phyloP scores from a whole-genome alignment of 1,140 invertebrate species.

The Grapholita molesta region DNA sequence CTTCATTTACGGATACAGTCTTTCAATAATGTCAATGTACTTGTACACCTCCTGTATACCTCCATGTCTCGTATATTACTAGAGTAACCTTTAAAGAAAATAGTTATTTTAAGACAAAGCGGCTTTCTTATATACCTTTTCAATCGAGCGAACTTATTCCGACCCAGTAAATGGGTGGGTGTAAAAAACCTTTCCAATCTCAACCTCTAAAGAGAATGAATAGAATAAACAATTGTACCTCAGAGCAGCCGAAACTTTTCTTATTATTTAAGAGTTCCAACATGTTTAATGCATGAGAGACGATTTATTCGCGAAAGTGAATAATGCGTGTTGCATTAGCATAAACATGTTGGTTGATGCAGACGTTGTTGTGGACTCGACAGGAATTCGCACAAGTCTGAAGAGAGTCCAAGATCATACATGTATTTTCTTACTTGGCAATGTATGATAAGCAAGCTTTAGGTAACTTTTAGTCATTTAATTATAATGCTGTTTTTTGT shows the following conservation, averaged over 20 bases:
- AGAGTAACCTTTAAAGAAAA: conserved; percentile 60
- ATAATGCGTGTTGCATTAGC: conserved; percentile 52
- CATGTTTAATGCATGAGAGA: conserved; percentile 69
- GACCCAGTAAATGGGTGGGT: conserved; percentile 54
- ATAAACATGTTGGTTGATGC: not conserved
- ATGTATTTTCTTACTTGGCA: too few species aligned
- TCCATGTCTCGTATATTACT: conserved; percentile 58
- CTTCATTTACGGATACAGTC: conserved; percentile 45
- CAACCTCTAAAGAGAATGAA: conserved; percentile 49
- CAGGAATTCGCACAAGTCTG: too few species aligned
- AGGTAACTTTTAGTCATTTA: too few species aligned
- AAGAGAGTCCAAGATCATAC: too few species aligned
- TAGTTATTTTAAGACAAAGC: conserved; percentile 62
- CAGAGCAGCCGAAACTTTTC: conserved; percentile 48
- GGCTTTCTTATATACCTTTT: conserved; percentile 38
- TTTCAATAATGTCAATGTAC: conserved; percentile 47
- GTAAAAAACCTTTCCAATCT: conserved; percentile 69
- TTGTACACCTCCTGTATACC: too few species aligned
- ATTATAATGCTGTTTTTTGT: too few species aligned
- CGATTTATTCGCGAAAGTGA: conserved; percentile 60
- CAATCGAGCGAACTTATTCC: conserved; percentile 55
- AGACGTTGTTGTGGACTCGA: not conserved
- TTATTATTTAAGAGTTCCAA: conserved; percentile 69
- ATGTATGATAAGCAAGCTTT: too few species aligned
- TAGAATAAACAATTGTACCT: conserved; percentile 67